Percentiles rank a stretch among this genome's conserved stretches.
phyloP scores from a whole-genome alignment of 2,797 vertebrate species.

The Crax fasciolata region DNA sequence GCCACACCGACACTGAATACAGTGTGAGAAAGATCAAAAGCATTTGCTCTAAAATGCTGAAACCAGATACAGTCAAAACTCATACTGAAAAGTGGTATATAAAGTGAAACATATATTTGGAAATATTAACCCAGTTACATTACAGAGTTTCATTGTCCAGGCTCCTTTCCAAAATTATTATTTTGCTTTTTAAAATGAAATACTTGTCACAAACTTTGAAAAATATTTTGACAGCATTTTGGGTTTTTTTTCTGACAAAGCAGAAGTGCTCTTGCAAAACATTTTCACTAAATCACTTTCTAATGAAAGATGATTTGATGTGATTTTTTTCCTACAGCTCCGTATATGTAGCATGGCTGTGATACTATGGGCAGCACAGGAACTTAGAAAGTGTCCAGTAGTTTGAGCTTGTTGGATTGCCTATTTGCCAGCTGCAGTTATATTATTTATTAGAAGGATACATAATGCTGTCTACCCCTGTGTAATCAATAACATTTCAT shows the following conservation, averaged over 20 bases:
- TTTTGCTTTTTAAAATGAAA: not conserved
- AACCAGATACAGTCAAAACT: not conserved
- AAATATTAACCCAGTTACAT: not conserved
- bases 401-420: not conserved
- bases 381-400: not conserved
- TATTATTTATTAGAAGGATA: not conserved
- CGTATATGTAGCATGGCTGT: not conserved
- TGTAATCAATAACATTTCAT: not conserved
- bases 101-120: not conserved
- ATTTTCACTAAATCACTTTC: not conserved
- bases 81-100: not conserved
- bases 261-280: not conserved
- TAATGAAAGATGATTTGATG: not conserved
- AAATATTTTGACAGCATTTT: conserved; percentile 45
- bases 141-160: not conserved
- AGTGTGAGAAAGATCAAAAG: not conserved
- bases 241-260: not conserved
- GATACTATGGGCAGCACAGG: fast-evolving
- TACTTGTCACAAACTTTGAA: not conserved
- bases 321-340: not conserved
- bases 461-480: not conserved
- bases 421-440: not conserved
- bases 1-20: not conserved
- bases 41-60: not conserved
- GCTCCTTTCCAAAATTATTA: not conserved